Percentiles rank a stretch among this genome's conserved stretches.
phyloP scores from a whole-genome alignment of 2,797 vertebrate genomes.

The Tauraco hartlaubi region DNA sequence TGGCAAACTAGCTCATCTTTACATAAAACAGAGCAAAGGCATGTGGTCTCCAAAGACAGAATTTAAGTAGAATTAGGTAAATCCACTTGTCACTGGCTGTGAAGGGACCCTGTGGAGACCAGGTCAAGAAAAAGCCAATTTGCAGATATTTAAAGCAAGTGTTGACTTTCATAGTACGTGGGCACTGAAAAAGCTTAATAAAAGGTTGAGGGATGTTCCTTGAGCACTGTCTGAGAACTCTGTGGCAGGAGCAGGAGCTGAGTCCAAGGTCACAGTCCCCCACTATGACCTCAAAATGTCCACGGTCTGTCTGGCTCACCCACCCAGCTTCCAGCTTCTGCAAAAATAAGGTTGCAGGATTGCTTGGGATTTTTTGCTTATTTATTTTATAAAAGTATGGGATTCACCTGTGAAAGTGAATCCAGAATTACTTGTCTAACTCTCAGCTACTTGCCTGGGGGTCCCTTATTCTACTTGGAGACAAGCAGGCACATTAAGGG shows the following conservation, averaged over 20 bases:
- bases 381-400: background rate
- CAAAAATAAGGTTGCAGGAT: background rate
- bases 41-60: background rate
- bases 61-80: background rate
- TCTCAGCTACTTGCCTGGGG: background rate
- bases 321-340: background rate
- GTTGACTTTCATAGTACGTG: background rate
- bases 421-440: background rate
- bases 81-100: background rate
- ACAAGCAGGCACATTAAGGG: background rate
- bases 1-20: background rate
- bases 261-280: background rate
- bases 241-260: background rate
- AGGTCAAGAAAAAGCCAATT: background rate
- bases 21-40: background rate
- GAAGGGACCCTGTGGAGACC: background rate
- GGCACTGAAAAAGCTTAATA: background rate
- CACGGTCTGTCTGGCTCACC: background rate
- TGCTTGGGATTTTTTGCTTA: background rate
- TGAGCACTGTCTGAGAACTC: background rate
- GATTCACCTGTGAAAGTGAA: background rate
- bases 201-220: background rate
- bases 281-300: background rate
- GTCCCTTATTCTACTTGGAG: background rate
- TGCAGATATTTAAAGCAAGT: background rate